Percentiles rank a stretch among this genome's conserved stretches.
phyloP scores from a whole-genome alignment of 2,797 vertebrate genomes.

The Hydrophis major region DNA sequence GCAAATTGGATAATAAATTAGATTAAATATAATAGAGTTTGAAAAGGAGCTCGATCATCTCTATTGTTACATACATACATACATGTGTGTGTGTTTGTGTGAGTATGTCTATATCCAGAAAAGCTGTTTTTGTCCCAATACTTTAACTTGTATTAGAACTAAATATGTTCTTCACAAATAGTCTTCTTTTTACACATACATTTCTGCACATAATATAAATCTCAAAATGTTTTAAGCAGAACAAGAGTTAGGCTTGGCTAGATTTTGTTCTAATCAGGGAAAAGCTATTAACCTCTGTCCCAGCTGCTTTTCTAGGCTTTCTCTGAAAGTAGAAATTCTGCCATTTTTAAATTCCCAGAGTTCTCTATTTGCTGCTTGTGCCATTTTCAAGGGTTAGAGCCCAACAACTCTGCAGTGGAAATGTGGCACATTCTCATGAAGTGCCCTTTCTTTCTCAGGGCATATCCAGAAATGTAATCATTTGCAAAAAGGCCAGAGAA shows the following conservation, averaged over 20 bases:
- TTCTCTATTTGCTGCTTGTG: background rate
- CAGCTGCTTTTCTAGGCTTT: background rate
- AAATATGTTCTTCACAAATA: background rate
- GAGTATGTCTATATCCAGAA: background rate
- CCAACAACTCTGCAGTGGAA: background rate
- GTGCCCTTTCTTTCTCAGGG: background rate
- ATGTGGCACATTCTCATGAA: background rate
- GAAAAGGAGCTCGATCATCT: background rate
- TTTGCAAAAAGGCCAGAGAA: background rate
- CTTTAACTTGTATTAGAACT: background rate
- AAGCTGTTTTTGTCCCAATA: background rate
- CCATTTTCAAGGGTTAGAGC: accelerated
- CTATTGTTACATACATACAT: background rate
- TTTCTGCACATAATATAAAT: background rate
- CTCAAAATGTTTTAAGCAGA: background rate
- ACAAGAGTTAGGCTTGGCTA: background rate
- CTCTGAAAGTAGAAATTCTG: background rate
- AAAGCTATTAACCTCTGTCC: background rate
- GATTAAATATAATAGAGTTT: background rate
- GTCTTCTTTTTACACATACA: background rate
- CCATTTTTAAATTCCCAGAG: background rate
- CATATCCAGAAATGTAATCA: background rate
- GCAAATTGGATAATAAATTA: background rate
- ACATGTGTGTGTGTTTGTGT: no score
- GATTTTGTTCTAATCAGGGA: background rate